Evolutionary conservation across 1,140 invertebrate species (phyloP).

Genomic region (Platyscapa corneri): DNA sequence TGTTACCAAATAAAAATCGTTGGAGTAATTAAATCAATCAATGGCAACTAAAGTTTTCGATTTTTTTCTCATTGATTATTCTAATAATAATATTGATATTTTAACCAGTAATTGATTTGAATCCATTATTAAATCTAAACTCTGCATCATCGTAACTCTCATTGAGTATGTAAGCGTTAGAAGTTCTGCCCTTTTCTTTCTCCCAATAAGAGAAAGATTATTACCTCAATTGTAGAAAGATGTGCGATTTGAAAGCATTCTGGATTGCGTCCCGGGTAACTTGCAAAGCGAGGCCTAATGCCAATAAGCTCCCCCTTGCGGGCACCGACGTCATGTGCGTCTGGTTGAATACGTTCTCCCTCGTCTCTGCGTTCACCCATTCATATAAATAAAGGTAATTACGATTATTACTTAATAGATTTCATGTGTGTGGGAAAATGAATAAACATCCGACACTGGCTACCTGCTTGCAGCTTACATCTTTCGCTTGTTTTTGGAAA

Average conservation of each 20-base stretch:
- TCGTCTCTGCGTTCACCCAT: slow-evolving; percentile 39
- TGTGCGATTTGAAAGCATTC: slow-evolving; percentile 25
- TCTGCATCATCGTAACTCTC: neutral
- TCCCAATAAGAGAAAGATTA: slow-evolving; percentile 40
- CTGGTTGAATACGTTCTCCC: slow-evolving; percentile 53
- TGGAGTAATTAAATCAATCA: too few relatives aligned
- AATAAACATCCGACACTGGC: neutral
- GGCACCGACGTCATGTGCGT: slow-evolving; percentile 3
- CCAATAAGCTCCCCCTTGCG: slow-evolving; percentile 22
- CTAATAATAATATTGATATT: too few relatives aligned
- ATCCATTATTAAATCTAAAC: too few relatives aligned
- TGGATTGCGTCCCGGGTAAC: slow-evolving; percentile 48
- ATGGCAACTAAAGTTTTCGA: too few relatives aligned
- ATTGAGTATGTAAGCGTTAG: neutral
- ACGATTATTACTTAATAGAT: slow-evolving; percentile 57
- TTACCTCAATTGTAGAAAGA: slow-evolving; percentile 45
- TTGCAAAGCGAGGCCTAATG: slow-evolving; percentile 11
- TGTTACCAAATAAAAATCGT: too few relatives aligned
- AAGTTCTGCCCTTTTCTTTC: neutral
- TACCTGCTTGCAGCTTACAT: neutral
- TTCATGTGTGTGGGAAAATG: slow-evolving; percentile 7
- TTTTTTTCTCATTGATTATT: too few relatives aligned
- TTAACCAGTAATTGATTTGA: too few relatives aligned
- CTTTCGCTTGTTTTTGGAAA: too few relatives aligned
- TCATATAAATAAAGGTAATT: slow-evolving; percentile 40